A percentile compares a stretch with the other conserved stretches of the same genome.
phyloP scores from a whole-genome alignment of 2,888 invertebrate species.

The Mythimna impura region DNA sequence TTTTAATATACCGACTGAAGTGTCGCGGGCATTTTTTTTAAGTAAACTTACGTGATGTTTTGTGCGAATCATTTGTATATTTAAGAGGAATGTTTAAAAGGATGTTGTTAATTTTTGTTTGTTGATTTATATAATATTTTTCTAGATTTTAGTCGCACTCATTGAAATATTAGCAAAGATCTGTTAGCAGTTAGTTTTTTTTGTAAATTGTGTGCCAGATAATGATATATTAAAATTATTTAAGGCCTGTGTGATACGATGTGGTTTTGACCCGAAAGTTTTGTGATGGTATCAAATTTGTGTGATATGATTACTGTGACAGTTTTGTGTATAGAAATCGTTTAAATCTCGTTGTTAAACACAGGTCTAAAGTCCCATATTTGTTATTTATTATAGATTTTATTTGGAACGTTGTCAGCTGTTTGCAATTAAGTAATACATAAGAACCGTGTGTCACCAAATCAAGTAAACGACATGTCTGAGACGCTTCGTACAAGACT shows the following conservation, averaged over 20 bases:
- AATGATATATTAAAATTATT: slow-evolving; percentile 47
- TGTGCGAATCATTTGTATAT: slow-evolving; percentile 45
- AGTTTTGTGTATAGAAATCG: slow-evolving; percentile 12
- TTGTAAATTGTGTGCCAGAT: slow-evolving; percentile 69
- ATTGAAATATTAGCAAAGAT: slow-evolving; percentile 79
- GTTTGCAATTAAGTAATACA: slow-evolving; percentile 47
- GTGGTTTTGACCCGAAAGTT: slow-evolving; percentile 9
- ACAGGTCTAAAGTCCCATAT: slow-evolving; percentile 27
- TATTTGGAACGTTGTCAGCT: slow-evolving; percentile 61
- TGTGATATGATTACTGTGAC: slow-evolving; percentile 40
- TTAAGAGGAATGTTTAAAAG: slow-evolving; percentile 48
- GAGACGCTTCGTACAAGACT: slow-evolving; percentile 1
- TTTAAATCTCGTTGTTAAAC: slow-evolving; percentile 29
- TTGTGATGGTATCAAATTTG: slow-evolving; percentile 17
- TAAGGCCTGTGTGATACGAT: slow-evolving; percentile 40
- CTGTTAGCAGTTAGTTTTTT: slow-evolving; percentile 71
- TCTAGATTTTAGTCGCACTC: slow-evolving; percentile 70
- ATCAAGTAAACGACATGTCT: slow-evolving; percentile 8
- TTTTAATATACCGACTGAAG: slow-evolving; percentile 48
- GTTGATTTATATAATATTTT: slow-evolving; percentile 58
- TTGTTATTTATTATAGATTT: slow-evolving; percentile 65
- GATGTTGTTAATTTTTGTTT: slow-evolving; percentile 61
- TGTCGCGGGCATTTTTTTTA: slow-evolving; percentile 55
- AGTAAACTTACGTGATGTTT: slow-evolving; percentile 45
- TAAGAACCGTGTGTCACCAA: slow-evolving; percentile 28